These are phyloP conservation scores for Acinonyx jubatus DNA, from an alignment of 2,113 vertebrate genomes.

Conservation along the genomic window DNA sequence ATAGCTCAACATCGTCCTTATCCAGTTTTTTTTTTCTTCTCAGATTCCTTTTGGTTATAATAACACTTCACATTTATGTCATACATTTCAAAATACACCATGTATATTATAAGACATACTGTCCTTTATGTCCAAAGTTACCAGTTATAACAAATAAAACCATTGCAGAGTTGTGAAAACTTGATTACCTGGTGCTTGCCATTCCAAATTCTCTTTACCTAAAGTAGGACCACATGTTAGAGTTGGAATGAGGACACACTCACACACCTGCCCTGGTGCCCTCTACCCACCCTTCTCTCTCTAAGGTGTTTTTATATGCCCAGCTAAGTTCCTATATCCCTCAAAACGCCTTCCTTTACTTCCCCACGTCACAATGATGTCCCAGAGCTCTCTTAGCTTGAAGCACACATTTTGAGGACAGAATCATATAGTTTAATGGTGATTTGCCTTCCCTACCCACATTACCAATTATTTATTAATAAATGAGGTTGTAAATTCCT, in stretches of 20 bases:
- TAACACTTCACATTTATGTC: constrained; percentile 34
- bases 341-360: neutral
- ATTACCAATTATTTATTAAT: neutral
- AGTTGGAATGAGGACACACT: neutral
- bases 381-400: neutral
- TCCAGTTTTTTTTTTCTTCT: neutral
- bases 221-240: neutral
- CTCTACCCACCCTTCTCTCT: neutral
- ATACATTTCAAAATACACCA: neutral
- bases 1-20: neutral
- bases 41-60: constrained; percentile 24
- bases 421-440: neutral
- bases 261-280: neutral
- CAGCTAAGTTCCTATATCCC: neutral
- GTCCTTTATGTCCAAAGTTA: neutral
- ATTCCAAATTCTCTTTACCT: constrained; percentile 12
- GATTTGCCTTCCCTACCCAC: neutral
- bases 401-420: neutral
- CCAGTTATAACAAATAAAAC: constrained; percentile 2
- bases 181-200: neutral
- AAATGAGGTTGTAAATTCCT: neutral
- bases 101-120: neutral
- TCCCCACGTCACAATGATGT: neutral
- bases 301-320: neutral
- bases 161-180: neutral